These are phyloP conservation scores for Synergus gifuensis DNA, from an alignment of 2,888 invertebrate genomes.

Conservation along the genomic window DNA sequence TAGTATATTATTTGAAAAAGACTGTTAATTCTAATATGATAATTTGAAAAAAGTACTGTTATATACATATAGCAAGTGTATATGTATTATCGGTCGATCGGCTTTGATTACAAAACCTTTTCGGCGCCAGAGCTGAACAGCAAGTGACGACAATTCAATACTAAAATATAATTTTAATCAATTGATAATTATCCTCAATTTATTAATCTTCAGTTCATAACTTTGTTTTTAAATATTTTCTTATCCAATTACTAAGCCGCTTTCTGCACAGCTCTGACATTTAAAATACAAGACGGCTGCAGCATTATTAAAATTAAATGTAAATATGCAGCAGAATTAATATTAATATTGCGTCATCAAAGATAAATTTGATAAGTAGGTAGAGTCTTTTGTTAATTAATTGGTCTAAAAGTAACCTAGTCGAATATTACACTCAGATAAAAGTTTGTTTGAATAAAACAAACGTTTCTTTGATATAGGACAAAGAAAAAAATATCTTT, in stretches of 20 bases:
- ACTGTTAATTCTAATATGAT: constrained; percentile 14
- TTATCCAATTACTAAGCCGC: not conserved
- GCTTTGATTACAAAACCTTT: not conserved
- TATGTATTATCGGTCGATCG: constrained; percentile 3
- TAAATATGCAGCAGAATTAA: not conserved
- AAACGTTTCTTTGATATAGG: too few species aligned
- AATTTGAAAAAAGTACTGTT: not conserved
- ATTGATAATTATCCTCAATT: not conserved
- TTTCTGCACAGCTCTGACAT: not conserved
- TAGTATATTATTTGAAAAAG: constrained; percentile 21
- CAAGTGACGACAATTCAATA: not conserved
- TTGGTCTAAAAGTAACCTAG: not conserved
- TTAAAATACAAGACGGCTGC: not conserved
- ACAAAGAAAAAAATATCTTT: too few species aligned
- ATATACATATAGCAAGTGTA: not conserved
- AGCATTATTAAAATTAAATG: constrained; percentile 1
- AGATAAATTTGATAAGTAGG: not conserved
- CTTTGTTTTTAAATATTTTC: not conserved
- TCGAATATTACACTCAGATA: too few species aligned
- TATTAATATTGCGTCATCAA: not conserved
- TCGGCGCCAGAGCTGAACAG: constrained; percentile 1
- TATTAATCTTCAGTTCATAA: not conserved
- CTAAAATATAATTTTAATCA: not conserved
- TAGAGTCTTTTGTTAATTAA: not conserved
- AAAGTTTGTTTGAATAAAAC: too few species aligned